Evolutionary conservation across 2,797 vertebrate species (phyloP), one percentile per base, ranked within the genome.

Genomic region (Mergus octosetaceus): DNA sequence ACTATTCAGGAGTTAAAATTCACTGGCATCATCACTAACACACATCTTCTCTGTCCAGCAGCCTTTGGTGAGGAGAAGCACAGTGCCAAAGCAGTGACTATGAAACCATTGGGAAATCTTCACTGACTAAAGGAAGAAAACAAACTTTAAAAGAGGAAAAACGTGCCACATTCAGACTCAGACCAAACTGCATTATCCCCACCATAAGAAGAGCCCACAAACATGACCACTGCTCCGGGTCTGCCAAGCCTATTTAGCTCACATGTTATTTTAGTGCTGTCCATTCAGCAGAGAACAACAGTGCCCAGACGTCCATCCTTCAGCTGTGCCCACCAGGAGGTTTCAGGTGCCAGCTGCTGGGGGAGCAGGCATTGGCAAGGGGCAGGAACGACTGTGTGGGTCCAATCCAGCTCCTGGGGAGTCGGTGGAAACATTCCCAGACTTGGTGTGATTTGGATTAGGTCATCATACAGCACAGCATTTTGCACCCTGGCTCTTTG

Each of bases 371-470:
- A 30, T 4, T 45, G 81, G 77, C 62, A 20, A 7, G 0, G 7
- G 69, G 49, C 84, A 84, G 80, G 41, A 75, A 51, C 0, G 0
- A 18, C 7, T 3, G 10, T 7, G 2, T 2, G 2, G 30, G 57
- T 62, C 72, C 36, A 38, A 83, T 66, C 75, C 94, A 89, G 49
- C 61, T 95, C 85, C 60, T 2, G 4, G 61, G 53, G 68, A 91
- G 36, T 2, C 1, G 0, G 47, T 85, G 94, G 91, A 94, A 94
- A 41, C 69, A 34, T 80, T 94, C 95, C 93, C 95, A 92, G 93
- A 74, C 47, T 83, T 71, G 34, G 91, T 92, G 82, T 75, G 82
- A 61, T 89, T 89, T 95, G 87, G 85, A 83, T 93, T 91, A 93
- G 93, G 85, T 96, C 94, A 92, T 69, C 69, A 19, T 22, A 36